Base-by-base conservation (phyloP, 2,888 invertebrate genomes). In the Alitta virens region DNA sequence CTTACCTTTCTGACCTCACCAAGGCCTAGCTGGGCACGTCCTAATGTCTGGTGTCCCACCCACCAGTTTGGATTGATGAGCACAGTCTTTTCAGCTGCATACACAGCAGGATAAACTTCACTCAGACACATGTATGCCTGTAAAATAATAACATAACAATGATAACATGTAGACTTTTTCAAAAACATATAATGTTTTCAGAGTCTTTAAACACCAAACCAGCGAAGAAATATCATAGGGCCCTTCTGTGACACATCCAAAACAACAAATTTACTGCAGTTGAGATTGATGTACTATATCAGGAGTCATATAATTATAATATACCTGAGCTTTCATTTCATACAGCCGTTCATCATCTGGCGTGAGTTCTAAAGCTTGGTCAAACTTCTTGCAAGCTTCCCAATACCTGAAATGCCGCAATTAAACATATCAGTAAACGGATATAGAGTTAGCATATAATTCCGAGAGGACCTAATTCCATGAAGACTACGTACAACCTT, bases 321-420 rank as follows among this genome's bases (percentile, higher is more conserved):
- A 61, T 68, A 82, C 83, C 78, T 83, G 83, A 49, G 83, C 77
- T 70, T 81, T 80, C 83, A 83, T 83, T 69, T 83, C 83, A 67
- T 78, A 72, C n/a, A 82, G 66, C 57, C 72, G 77, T 61, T 75
- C 76, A 71, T 82, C 76, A 16, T 62, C 57, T 33, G 81, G 80
- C 16, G 73, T 74, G 16, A 80, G 66, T 53, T 73, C 72, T 24
- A 82, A 59, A 5, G 81, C 82, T 68, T 79, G 80, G 66, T 81
- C 79, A 81, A 81, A 83, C 68, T 80, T 82, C 55, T 75, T 75
- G 18, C 83, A 70, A 2, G 83, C 83, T 68, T 82, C 82, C 81
- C 82, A 81, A 68, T 76, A 82, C 62, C 81, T 82, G 56, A 25
- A 71, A 66, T 21, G 55, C n/a, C n/a, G n/a, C n/a, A n/a, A n/a